phyloP scores from a whole-genome alignment of 2,888 invertebrate genomes.

The Loripinus fragilis region DNA sequence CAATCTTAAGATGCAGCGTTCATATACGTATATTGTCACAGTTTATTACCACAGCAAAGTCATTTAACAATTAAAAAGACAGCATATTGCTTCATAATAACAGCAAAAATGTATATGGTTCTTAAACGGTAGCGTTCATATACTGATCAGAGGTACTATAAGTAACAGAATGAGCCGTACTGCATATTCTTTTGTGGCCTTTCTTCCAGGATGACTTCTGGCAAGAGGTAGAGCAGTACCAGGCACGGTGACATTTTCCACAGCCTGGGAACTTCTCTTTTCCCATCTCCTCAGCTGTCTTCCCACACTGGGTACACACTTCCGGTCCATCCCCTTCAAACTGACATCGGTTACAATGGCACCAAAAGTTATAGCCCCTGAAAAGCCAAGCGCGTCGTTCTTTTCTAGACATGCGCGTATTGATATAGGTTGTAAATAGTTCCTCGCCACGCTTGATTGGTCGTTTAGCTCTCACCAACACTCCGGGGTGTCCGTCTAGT shows the following conservation, averaged over 20 bases:
- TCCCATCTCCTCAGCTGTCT: conserved; percentile 45
- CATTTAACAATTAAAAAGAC: too few species aligned
- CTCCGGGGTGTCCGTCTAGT: conserved; percentile 66
- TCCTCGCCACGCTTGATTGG: conserved; percentile 69
- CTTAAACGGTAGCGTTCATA: conserved; percentile 3
- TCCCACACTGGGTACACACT: conserved; percentile 67
- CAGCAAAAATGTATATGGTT: too few species aligned
- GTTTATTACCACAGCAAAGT: too few species aligned
- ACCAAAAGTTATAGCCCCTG: conserved; percentile 75
- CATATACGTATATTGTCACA: too few species aligned
- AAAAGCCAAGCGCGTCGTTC: conserved; percentile 69
- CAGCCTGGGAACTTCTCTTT: conserved; percentile 65
- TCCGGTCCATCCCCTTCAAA: conserved; percentile 72
- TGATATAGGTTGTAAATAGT: conserved; percentile 69
- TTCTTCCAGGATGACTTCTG: conserved; percentile 75
- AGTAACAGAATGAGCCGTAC: conserved; percentile 65
- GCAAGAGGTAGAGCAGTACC: conserved; percentile 73
- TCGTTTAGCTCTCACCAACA: conserved; percentile 70
- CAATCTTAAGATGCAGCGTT: too few species aligned
- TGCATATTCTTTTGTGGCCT: conserved; percentile 75
- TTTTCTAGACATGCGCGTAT: conserved; percentile 58
- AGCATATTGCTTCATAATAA: too few species aligned
- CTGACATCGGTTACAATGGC: conserved; percentile 69
- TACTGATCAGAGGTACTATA: conserved; percentile 45
- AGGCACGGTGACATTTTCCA: conserved; percentile 71